phyloP scores from a whole-genome alignment of 2,797 vertebrate genomes.

The Tarsius wallacei region DNA sequence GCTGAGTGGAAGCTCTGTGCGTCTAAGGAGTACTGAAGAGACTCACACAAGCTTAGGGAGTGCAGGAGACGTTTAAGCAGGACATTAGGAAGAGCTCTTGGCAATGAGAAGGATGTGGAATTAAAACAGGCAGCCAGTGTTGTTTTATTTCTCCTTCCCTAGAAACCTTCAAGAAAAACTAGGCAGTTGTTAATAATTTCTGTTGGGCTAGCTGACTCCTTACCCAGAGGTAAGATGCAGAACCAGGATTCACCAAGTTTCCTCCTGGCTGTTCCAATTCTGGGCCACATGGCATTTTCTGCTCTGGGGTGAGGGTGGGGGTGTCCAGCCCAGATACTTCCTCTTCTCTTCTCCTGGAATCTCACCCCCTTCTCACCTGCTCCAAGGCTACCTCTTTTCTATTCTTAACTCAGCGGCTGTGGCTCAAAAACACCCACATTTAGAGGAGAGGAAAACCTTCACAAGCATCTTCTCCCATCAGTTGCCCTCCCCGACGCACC shows the following conservation, averaged over 20 bases:
- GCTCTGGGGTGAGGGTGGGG: neutral
- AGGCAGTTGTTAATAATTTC: neutral
- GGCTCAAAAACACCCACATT: neutral
- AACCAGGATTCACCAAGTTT: neutral
- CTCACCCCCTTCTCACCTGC: neutral
- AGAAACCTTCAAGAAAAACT: neutral
- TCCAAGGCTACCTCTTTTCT: constrained; percentile 15
- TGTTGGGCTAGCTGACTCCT: neutral
- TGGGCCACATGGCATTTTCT: neutral
- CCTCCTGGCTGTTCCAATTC: neutral
- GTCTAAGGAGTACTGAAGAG: constrained; percentile 28
- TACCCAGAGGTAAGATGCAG: neutral
- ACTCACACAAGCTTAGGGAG: constrained; percentile 22
- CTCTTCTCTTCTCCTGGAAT: neutral
- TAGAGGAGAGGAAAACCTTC: neutral
- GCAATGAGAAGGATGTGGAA: neutral
- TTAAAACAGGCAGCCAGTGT: neutral
- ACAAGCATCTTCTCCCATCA: neutral
- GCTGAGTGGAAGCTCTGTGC: constrained; percentile 41
- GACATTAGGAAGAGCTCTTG: constrained; percentile 1
- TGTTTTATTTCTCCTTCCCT: neutral
- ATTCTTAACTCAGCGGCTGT: neutral
- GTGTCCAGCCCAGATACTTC: neutral
- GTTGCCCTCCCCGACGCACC: neutral
- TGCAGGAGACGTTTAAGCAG: neutral